Conservation (phyloP, 92 coral and sea anemone genomes). For the Phymanthus crucifer region DNA sequence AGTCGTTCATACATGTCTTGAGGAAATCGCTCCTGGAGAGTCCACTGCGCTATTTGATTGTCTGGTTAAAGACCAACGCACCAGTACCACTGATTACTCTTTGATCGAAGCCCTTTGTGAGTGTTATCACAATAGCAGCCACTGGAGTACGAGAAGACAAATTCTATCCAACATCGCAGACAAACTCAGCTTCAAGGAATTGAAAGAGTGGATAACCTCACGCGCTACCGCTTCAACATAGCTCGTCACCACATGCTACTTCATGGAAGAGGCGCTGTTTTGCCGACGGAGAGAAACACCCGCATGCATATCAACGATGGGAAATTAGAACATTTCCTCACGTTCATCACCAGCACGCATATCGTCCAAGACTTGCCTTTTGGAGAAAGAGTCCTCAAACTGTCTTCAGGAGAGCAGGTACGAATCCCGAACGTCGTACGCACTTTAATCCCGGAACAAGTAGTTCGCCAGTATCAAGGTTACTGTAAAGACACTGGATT, state of each 20-base stretch:
- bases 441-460: not conserved
- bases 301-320: conserved; percentile 8
- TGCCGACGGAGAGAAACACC: not conserved
- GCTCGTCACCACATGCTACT: conserved; percentile 5
- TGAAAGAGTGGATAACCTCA: conserved; percentile 19
- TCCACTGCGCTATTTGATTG: not conserved
- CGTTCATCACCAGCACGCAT: conserved; percentile 18
- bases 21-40: conserved; percentile 12
- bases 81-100: conserved; percentile 12
- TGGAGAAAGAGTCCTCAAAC: conserved; percentile 16
- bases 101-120: not conserved
- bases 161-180: not conserved
- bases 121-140: conserved; percentile 16
- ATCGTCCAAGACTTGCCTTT: conserved; percentile 15
- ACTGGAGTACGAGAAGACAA: conserved; percentile 7
- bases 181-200: conserved; percentile 11
- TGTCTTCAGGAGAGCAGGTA: conserved; percentile 13
- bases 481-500: conserved; percentile 7
- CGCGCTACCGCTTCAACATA: conserved; percentile 10
- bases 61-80: conserved; percentile 2
- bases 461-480: conserved; percentile 6
- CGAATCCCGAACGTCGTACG: conserved; percentile 7
- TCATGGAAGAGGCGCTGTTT: conserved; percentile 14
- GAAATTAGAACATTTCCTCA: conserved; percentile 5
- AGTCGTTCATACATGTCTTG: conserved; percentile 9